phyloP scores from a whole-genome alignment of 2,888 invertebrate genomes.

The Agrotis ipsilon region DNA sequence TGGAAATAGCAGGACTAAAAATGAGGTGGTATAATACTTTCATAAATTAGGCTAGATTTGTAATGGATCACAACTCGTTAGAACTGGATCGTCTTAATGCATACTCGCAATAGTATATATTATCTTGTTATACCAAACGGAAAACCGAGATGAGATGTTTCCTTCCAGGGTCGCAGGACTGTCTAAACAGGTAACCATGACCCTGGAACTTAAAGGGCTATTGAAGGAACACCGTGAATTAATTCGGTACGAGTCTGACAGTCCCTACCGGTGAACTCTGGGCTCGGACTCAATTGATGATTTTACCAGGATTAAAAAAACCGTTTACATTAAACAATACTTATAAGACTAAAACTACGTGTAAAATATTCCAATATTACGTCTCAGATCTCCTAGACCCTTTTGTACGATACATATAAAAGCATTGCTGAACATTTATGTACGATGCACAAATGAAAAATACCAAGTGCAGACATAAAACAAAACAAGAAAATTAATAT shows the following conservation, averaged over 20 bases:
- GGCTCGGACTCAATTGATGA: no score
- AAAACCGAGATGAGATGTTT: background rate
- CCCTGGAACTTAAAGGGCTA: no score
- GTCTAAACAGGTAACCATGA: no score
- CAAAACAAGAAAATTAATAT: slow-evolving; percentile 39
- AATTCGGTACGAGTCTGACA: no score
- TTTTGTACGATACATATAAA: slow-evolving; percentile 20
- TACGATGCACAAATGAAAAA: slow-evolving; percentile 41
- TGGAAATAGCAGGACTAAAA: slow-evolving; percentile 59
- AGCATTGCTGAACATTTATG: slow-evolving; percentile 12
- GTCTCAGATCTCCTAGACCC: background rate
- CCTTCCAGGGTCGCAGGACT: background rate
- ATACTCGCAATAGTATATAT: background rate
- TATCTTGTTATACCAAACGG: background rate
- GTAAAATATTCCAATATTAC: slow-evolving; percentile 23
- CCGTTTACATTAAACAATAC: slow-evolving; percentile 9
- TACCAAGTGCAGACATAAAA: slow-evolving; percentile 28
- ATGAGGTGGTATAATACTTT: slow-evolving; percentile 52
- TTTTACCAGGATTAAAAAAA: no score
- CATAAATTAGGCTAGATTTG: slow-evolving; percentile 34
- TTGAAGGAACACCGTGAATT: no score
- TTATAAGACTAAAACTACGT: slow-evolving; percentile 20
- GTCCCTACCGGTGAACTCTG: no score
- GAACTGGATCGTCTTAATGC: slow-evolving; percentile 27
- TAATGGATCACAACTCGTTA: slow-evolving; percentile 22